Conservation (phyloP, 1,140 invertebrate species). For the Monochamus saltuarius region DNA sequence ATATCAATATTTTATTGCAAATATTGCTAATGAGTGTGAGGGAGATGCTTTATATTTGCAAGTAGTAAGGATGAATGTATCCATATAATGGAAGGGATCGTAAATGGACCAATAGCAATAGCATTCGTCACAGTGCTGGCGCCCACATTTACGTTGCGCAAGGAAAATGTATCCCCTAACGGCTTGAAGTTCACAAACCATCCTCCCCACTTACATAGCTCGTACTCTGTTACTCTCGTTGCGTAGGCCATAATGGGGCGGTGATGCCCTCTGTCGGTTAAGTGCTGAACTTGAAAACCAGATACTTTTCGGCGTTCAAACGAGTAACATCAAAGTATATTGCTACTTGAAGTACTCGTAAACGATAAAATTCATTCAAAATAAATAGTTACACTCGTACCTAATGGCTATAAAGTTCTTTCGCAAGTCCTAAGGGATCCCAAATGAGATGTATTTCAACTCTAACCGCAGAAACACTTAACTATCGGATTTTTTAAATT, state of each 20-base stretch:
- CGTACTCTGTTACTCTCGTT: conserved; percentile 31
- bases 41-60: conserved; percentile 18
- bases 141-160: conserved; percentile 48
- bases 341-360: conserved; percentile 42
- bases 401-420: conserved; percentile 15
- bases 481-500: too few species aligned
- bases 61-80: conserved; percentile 33
- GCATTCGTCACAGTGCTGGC: conserved; percentile 48
- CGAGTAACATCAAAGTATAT: conserved; percentile 49
- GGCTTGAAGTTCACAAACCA: conserved; percentile 24
- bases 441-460: too few species aligned
- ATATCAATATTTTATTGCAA: too few species aligned
- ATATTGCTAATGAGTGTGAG: background rate
- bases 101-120: conserved; percentile 48
- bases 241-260: conserved; percentile 20
- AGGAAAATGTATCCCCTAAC: conserved; percentile 41
- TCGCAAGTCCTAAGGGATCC: background rate
- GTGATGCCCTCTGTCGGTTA: conserved; percentile 43
- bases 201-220: conserved; percentile 30
- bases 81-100: conserved; percentile 46
- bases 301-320: conserved; percentile 45
- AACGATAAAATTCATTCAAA: conserved; percentile 46
- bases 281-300: conserved; percentile 40
- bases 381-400: conserved; percentile 35
- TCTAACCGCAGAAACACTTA: too few species aligned